Percentiles rank a stretch among this genome's conserved stretches.
phyloP scores from a whole-genome alignment of 2,797 vertebrate species.

The Lagorchestes hirsutus region DNA sequence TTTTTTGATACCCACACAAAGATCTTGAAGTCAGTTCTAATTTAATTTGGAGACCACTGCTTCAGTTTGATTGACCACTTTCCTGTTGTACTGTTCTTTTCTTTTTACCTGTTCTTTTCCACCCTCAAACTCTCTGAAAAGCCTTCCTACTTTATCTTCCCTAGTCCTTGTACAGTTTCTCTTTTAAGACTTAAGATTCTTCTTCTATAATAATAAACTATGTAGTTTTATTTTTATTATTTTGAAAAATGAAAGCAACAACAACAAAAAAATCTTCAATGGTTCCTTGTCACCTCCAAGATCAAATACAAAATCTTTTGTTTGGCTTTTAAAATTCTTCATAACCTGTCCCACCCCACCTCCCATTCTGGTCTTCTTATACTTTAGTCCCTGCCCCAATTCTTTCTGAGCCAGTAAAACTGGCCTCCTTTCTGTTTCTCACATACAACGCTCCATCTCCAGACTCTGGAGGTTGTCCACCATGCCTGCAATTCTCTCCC shows the following conservation, averaged over 20 bases:
- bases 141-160: no score
- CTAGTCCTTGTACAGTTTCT: no score
- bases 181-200: neutral
- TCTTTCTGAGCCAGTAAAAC: neutral
- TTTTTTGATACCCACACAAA: neutral
- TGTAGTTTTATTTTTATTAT: conserved; percentile 79
- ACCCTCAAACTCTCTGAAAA: neutral
- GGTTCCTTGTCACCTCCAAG: neutral
- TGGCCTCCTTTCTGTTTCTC: neutral
- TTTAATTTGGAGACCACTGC: neutral
- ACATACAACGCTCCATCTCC: neutral
- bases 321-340: neutral
- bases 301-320: neutral
- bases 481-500: neutral
- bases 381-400: neutral
- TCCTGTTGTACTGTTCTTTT: neutral
- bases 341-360: neutral
- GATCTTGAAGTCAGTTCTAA: neutral
- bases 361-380: neutral
- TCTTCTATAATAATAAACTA: conserved; percentile 73
- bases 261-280: neutral
- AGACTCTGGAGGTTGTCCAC: neutral
- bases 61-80: neutral
- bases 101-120: neutral
- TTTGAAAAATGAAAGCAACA: conserved; percentile 53